Evolutionary conservation across 1,140 invertebrate species (phyloP).

Genomic region (Drosophila tani): DNA sequence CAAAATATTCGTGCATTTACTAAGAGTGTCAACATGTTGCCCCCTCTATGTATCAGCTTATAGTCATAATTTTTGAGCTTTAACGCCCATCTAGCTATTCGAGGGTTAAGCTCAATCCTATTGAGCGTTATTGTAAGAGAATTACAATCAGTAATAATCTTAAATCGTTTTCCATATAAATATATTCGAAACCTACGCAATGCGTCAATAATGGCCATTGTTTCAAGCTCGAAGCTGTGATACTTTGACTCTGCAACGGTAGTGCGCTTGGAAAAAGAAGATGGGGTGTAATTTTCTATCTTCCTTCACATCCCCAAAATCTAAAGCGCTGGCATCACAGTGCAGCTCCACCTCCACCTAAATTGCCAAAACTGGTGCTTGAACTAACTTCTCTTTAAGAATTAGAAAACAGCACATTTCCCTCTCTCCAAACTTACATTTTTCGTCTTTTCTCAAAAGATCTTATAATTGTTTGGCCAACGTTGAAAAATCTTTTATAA

Average conservation of each 20-base stretch:
- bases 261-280: conserved; percentile 4
- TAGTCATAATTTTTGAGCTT: conserved; percentile 1
- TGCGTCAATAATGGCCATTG: too few relatives aligned
- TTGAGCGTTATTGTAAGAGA: neutral
- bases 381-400: conserved; percentile 1
- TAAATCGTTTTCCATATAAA: neutral
- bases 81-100: neutral
- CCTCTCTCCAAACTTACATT: conserved; percentile 12
- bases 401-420: conserved; percentile 3
- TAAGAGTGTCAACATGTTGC: neutral
- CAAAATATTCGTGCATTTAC: neutral
- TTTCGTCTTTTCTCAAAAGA: neutral
- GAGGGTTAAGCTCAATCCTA: neutral
- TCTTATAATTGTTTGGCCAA: conserved; percentile 7
- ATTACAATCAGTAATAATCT: neutral
- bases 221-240: too few relatives aligned
- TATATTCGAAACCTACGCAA: too few relatives aligned
- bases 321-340: neutral
- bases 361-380: too few relatives aligned
- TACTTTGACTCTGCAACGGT: neutral
- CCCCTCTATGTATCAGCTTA: neutral
- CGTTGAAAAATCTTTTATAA: conserved; percentile 6
- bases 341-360: conserved; percentile 1
- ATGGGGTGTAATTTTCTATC: neutral
- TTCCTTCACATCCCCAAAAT: neutral